phyloP scores from a whole-genome alignment of 2,888 invertebrate genomes.

The Limnephilus rhombicus region DNA sequence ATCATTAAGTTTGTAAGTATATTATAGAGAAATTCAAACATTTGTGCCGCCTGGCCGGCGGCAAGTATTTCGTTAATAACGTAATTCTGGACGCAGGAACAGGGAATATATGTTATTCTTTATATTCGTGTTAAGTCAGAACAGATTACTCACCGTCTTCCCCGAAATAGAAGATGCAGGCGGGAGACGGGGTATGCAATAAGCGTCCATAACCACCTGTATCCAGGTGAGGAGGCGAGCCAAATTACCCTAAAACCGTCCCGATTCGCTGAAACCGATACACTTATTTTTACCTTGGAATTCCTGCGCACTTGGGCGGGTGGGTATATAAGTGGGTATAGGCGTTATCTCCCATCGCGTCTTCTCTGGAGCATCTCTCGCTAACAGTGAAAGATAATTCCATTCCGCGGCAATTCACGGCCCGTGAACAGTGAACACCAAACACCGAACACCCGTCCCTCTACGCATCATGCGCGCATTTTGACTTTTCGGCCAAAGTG shows the following conservation, averaged over 20 bases:
- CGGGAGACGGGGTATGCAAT: background rate
- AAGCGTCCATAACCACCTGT: constrained; percentile 33
- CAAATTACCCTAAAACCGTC: constrained; percentile 20
- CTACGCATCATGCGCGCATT: background rate
- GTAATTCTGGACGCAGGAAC: background rate
- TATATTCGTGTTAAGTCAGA: background rate
- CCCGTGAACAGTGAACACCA: background rate
- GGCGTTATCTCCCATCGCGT: background rate
- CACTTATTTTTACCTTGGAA: constrained; percentile 35
- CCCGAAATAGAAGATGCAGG: constrained; percentile 25
- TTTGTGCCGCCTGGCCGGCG: background rate
- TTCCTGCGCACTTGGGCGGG: constrained; percentile 6
- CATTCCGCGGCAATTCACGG: background rate
- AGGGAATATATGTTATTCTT: background rate
- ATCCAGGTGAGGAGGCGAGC: background rate
- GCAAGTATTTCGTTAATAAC: background rate
- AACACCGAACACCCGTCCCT: background rate
- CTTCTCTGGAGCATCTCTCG: constrained; percentile 21
- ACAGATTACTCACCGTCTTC: constrained; percentile 8
- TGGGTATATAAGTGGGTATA: background rate
- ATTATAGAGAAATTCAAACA: background rate
- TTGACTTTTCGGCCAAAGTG: constrained; percentile 10
- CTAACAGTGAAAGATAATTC: background rate
- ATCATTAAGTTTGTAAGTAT: background rate
- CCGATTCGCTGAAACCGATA: constrained; percentile 37